Evolutionary conservation across 2,888 invertebrate genomes (phyloP), one percentile per base, ranked within the genome.

Genomic region (Punctoribates punctum): DNA sequence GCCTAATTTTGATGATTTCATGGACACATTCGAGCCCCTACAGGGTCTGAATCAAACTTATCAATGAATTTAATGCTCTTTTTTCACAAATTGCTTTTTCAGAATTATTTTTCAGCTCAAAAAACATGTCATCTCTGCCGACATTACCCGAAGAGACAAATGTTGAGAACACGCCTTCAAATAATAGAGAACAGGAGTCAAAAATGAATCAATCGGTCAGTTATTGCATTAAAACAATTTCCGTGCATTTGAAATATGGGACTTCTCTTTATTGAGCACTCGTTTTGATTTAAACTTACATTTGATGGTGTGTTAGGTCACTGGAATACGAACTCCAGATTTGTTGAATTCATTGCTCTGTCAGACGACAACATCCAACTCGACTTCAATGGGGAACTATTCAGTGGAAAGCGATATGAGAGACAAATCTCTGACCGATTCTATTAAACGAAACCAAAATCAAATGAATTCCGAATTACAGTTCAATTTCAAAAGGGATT

Each of bases 1-100:
- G 85, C 98, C 99, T 79, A 95, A 94, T 86, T 88, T 97, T 82
- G 95, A 96, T 83, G 95, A 95, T 85, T 93, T 93, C 85, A 94
- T 94, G 92, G 94, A 94, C 83, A 91, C 91, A 29, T 79, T 81
- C 23, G 82, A 82, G 65, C 81, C 81, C 23, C 78, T 81, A 38
- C 80, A 81, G 77, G 81, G 82, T 82, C 77, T 48, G 48, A 29
- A 23, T n/a, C 11, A 23, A 29, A n/a, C 23, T 17, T 38, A 9
- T 13, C 9, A 13, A 42, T 13, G 4, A 42, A 42, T 42, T 42
- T 42, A 42, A 9, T 20, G 25, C 29, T 20, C 4, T 62, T 20
- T 17, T 48, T 15, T 17, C 38, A 23, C 62, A 48, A 27, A 38
- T 20, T 76, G 25, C n/a, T 73, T 38, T 23, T 65, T n/a, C 17